Evolutionary conservation across 2,113 vertebrate species (phyloP), one percentile per base, ranked within the genome.

Genomic region (Prionailurus viverrinus): DNA sequence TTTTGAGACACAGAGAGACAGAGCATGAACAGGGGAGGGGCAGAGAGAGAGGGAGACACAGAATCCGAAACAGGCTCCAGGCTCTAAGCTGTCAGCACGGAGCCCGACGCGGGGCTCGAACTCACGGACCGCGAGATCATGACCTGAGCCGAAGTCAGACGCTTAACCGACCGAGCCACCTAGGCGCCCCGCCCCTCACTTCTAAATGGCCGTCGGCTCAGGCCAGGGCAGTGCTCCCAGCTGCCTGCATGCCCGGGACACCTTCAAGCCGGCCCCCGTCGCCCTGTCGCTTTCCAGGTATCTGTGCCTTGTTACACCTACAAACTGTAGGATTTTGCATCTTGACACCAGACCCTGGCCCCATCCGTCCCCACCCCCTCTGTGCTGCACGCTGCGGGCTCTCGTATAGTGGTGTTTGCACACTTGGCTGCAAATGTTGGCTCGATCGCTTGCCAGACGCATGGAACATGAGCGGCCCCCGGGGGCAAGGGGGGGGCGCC

Each of bases 291-390:
- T 23, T 12, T 16, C 45, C 18, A 12, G 36, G 31, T 13, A 9
- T 74, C 31, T 25, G 53, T 5, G 12, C n/a, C 74, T 31, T 48
- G 29, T n/a, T 45, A 36, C 55, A 25, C n/a, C n/a, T 45, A 29
- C n/a, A 1, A 48, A 78, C 13, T 4, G 41, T 51, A 55, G 55
- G 94, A 9, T 65, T 45, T 87, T 55, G 11, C 27, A 2, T 69
- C 61, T 14, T 1, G 36, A 61, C 10, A 7, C 33, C 31, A 39
- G 31, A 0, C 19, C 51, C 25, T 33, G 31, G 14, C 12, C 31
- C 18, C 14, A 2, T 5, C 23, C 6, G 0, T 6, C 21, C 29
- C 39, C 9, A 0, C 0, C 55, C 31, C 1, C 5, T 7, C 0
- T 1, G 29, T 7, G 45, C 0, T 6, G 27, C 45, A 3, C 6